A percentile compares a stretch with the other conserved stretches of the same genome.
Conservation (phyloP, 2,888 invertebrate species). For the Neoascia interrupta region DNA sequence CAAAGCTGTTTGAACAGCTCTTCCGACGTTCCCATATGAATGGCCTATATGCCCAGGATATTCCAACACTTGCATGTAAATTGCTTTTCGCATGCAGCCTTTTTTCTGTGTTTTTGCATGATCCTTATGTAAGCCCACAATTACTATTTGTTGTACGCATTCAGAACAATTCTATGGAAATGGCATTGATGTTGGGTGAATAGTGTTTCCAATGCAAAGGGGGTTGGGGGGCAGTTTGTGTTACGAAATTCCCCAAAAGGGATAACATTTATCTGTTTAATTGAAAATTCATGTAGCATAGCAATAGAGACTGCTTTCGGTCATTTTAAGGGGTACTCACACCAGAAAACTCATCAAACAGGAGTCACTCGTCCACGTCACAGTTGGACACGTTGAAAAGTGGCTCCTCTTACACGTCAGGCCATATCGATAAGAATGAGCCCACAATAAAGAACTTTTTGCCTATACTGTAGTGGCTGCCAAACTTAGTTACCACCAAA, state of each 20-base stretch:
- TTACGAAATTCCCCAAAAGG: constrained; percentile 31
- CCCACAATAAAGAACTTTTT: no score
- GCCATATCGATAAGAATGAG: no score
- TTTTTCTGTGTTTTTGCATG: constrained; percentile 1
- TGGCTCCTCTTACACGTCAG: no score
- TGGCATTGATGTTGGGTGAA: not conserved
- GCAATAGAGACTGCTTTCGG: constrained; percentile 33
- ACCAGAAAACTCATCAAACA: constrained; percentile 1
- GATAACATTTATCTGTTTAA: constrained; percentile 59
- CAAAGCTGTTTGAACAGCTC: constrained; percentile 39
- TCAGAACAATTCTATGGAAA: not conserved
- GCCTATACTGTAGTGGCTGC: no score
- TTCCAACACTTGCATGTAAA: constrained; percentile 15
- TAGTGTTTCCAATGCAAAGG: not conserved
- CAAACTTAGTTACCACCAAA: no score
- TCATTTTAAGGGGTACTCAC: not conserved
- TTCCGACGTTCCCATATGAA: not conserved
- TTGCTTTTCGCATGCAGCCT: constrained; percentile 11
- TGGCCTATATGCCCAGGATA: not conserved
- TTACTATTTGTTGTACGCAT: constrained; percentile 2
- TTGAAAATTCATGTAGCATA: constrained; percentile 58
- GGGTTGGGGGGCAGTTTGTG: constrained; percentile 3
- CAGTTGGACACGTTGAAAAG: constrained; percentile 6
- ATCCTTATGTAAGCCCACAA: constrained; percentile 10
- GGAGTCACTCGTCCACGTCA: constrained; percentile 19